Conservation (phyloP, 2,888 invertebrate genomes). For the Rhagophthalmus giganteus region DNA sequence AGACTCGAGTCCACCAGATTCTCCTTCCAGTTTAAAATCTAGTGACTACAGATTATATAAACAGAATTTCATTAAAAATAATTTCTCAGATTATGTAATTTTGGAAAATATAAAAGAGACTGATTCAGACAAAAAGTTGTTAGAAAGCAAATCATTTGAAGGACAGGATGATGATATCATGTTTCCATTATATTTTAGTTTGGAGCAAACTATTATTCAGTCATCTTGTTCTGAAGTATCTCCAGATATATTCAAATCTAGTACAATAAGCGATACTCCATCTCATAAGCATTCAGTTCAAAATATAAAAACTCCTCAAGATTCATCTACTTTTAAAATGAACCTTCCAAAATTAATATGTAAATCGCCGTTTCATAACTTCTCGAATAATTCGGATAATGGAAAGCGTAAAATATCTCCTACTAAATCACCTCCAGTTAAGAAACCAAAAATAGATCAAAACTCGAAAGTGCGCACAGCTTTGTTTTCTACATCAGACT, state of each 20-base stretch:
- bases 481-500: conserved; percentile 49
- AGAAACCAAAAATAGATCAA: conserved; percentile 40
- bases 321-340: conserved; percentile 42
- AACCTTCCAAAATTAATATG: conserved; percentile 46
- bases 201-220: conserved; percentile 3
- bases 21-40: not conserved
- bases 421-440: conserved; percentile 19
- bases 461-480: conserved; percentile 51
- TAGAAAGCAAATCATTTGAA: conserved; percentile 1
- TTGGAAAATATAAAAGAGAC: conserved; percentile 27
- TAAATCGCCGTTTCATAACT: conserved; percentile 44
- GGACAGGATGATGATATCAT: not conserved
- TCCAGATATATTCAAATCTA: conserved; percentile 15
- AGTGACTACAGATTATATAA: conserved; percentile 6
- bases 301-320: conserved; percentile 52
- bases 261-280: conserved; percentile 35
- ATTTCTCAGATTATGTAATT: conserved; percentile 35
- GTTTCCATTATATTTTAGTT: conserved; percentile 15
- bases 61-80: conserved; percentile 27
- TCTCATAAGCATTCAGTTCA: conserved; percentile 44
- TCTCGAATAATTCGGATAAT: conserved; percentile 29
- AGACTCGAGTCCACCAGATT: conserved; percentile 37
- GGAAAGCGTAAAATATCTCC: conserved; percentile 33
- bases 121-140: conserved; percentile 1
- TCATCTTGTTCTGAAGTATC: conserved; percentile 6